phyloP scores from a whole-genome alignment of 2,888 invertebrate species.

The Tridacna crocea region DNA sequence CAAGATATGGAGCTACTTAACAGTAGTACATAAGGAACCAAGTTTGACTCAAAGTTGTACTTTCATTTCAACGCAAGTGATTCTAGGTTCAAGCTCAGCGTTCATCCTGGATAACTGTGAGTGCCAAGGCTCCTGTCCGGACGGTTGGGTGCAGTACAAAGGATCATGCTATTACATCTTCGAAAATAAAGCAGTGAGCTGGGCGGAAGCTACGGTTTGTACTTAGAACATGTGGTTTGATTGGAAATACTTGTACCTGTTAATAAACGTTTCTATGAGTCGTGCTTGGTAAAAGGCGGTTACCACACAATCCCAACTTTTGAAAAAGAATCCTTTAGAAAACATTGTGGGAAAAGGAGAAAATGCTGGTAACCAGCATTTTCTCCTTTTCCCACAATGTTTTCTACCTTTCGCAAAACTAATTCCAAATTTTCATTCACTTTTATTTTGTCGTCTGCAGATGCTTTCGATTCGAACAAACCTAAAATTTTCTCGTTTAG shows the following conservation, averaged over 20 bases:
- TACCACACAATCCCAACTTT: neutral
- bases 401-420: no score
- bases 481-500: no score
- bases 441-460: no score
- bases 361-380: no score
- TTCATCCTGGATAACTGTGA: slow-evolving; percentile 3
- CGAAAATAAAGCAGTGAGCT: slow-evolving; percentile 44
- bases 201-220: slow-evolving; percentile 48
- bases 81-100: neutral
- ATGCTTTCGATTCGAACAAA: no score
- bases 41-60: no score
- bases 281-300: neutral
- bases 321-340: no score
- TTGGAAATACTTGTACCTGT: neutral
- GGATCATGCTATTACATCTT: slow-evolving; percentile 54
- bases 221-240: neutral
- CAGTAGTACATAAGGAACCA: no score
- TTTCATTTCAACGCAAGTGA: neutral
- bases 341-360: no score
- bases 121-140: slow-evolving; percentile 36
- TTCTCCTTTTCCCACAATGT: no score
- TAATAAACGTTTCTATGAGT: neutral
- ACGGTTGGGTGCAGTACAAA: slow-evolving; percentile 43
- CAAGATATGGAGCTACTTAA: no score
- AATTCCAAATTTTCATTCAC: no score